Percentiles rank a stretch among this genome's conserved stretches.
These are phyloP conservation scores for Hoplostethus atlanticus DNA, from an alignment of 2,797 vertebrate genomes.

Conservation along the genomic window DNA sequence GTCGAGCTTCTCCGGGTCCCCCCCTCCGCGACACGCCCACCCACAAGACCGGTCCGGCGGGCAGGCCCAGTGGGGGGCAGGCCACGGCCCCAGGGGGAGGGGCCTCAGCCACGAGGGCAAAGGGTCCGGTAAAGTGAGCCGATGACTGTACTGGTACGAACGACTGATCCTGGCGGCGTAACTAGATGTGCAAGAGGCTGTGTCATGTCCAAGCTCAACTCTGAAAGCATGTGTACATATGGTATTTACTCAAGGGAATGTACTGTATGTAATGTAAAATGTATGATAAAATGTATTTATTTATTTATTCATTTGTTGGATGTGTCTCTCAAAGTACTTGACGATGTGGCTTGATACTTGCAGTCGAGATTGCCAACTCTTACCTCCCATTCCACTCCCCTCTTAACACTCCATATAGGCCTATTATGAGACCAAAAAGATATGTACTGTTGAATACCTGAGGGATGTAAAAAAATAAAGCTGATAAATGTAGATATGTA, in stretches of 20 bases:
- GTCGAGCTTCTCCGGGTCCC: slow-evolving; percentile 92
- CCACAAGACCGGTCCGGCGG: slow-evolving; percentile 66
- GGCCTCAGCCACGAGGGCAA: slow-evolving; percentile 83
- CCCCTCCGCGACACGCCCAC: slow-evolving; percentile 88
- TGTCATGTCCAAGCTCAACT: slow-evolving; percentile 48
- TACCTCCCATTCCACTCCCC: slow-evolving; percentile 76
- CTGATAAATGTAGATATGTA: slow-evolving; percentile 79
- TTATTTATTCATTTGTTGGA: slow-evolving; percentile 83
- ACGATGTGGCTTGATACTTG: slow-evolving; percentile 69
- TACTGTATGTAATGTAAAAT: slow-evolving; percentile 88
- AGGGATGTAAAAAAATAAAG: slow-evolving; percentile 58
- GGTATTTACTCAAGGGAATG: slow-evolving; percentile 86
- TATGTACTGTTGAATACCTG: slow-evolving; percentile 61
- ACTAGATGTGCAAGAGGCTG: slow-evolving; percentile 51
- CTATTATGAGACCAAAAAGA: slow-evolving; percentile 76
- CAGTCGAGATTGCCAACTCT: slow-evolving; percentile 77
- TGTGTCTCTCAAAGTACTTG: slow-evolving; percentile 71
- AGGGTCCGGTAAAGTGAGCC: slow-evolving; percentile 90
- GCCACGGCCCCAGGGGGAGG: slow-evolving; percentile 81
- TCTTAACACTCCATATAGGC: slow-evolving; percentile 63
- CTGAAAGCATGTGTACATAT: slow-evolving; percentile 84
- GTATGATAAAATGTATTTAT: slow-evolving; percentile 86
- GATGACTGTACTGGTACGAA: slow-evolving; percentile 74
- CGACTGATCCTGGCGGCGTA: slow-evolving; percentile 42
- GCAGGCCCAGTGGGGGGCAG: slow-evolving; percentile 82